Percentiles rank a stretch among this genome's conserved stretches.
Evolutionary conservation across 2,888 invertebrate genomes (phyloP).

Genomic region (Troides helena): DNA sequence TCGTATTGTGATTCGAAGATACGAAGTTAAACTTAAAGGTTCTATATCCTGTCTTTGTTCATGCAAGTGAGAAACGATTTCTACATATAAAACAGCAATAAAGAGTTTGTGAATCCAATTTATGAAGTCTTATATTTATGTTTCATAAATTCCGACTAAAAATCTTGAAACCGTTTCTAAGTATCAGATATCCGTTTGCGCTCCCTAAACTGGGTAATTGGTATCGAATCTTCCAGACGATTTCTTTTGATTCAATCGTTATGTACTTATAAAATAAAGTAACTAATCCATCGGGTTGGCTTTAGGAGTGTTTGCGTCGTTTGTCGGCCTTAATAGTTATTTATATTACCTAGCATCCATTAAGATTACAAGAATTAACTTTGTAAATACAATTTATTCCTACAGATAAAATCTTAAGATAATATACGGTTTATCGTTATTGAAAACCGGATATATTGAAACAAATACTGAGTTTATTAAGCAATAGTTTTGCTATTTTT

Average conservation of each 20-base stretch:
- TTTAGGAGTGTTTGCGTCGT: background rate
- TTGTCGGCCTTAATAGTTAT: slow-evolving; percentile 1
- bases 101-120: no score
- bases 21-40: no score
- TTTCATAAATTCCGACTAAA: background rate
- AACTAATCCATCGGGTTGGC: background rate
- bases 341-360: background rate
- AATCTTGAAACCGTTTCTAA: background rate
- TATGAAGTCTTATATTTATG: no score
- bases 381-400: background rate
- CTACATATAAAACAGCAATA: no score
- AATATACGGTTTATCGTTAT: background rate
- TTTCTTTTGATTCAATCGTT: background rate
- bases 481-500: no score
- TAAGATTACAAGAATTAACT: background rate
- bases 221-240: background rate
- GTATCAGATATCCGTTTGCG: background rate
- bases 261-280: background rate
- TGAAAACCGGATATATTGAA: no score
- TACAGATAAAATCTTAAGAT: background rate
- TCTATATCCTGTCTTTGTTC: no score
- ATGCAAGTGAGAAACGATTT: no score
- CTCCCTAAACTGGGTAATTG: background rate
- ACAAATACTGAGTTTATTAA: no score
- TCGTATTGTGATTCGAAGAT: no score